These are phyloP conservation scores for Lathamus discolor DNA, from an alignment of 2,113 vertebrate genomes.

Conservation along the genomic window DNA sequence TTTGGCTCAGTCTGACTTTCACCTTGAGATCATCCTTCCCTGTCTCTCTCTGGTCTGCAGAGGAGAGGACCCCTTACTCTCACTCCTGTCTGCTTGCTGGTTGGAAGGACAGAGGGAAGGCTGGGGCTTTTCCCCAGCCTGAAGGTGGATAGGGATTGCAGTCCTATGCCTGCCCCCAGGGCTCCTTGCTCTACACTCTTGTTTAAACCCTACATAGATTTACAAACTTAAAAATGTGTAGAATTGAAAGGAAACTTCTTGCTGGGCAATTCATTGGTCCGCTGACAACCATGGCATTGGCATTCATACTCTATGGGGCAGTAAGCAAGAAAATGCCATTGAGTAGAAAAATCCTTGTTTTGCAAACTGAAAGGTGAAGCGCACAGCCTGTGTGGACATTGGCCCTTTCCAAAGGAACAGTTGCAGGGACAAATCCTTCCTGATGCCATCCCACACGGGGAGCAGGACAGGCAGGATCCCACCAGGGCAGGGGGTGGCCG, in stretches of 20 bases:
- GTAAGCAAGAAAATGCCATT: neutral
- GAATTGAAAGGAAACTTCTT: neutral
- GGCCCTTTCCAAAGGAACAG: neutral
- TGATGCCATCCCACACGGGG: fast-evolving
- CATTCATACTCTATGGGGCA: neutral
- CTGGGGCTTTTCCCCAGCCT: neutral
- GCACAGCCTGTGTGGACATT: fast-evolving
- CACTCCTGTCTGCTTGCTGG: neutral
- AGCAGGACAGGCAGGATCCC: neutral
- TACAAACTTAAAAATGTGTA: neutral
- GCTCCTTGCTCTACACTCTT: neutral
- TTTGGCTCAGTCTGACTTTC: neutral
- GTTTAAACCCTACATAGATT: neutral
- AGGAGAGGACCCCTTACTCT: neutral
- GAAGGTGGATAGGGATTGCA: neutral
- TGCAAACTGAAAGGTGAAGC: neutral
- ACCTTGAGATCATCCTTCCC: neutral
- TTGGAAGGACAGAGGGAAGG: neutral
- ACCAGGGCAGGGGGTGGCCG: neutral
- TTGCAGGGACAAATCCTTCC: fast-evolving
- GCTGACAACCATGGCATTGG: neutral
- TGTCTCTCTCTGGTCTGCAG: neutral
- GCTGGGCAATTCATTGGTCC: neutral
- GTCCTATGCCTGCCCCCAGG: neutral
- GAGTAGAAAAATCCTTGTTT: neutral